Conservation (phyloP, 2,797 vertebrate species). For the Schizopygopsis pylzovi region DNA sequence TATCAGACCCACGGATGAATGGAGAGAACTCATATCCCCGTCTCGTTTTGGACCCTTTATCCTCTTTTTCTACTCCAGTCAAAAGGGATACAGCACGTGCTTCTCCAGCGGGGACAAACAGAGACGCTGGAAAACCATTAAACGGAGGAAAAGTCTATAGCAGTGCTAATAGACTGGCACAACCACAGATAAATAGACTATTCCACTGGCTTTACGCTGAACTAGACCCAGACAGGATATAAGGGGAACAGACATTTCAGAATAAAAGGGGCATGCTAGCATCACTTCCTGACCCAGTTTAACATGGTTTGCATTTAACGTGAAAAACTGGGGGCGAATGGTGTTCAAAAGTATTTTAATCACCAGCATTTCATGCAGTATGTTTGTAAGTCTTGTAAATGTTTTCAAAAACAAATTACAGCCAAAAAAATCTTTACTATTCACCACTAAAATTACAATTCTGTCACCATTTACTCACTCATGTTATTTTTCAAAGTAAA, state of each 20-base stretch:
- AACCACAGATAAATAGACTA: slow-evolving; percentile 16
- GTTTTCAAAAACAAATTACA: no score
- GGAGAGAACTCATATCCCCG: not conserved
- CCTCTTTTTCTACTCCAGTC: not conserved
- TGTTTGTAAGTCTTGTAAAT: not conserved
- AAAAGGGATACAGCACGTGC: slow-evolving; percentile 4
- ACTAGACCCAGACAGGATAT: slow-evolving; percentile 8
- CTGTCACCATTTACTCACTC: not conserved
- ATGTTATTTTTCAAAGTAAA: not conserved
- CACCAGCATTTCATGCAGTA: not conserved
- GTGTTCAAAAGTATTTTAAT: not conserved
- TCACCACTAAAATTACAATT: not conserved
- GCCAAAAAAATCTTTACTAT: no score
- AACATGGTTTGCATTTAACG: not conserved
- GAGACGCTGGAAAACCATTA: slow-evolving; percentile 16
- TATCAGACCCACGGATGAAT: slow-evolving; percentile 20
- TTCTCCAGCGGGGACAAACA: not conserved
- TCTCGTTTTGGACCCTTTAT: slow-evolving; percentile 22
- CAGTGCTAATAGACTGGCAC: slow-evolving; percentile 14
- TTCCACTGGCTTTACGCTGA: not conserved
- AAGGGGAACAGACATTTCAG: slow-evolving; percentile 1
- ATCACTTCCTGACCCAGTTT: slow-evolving; percentile 33
- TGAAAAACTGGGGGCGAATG: not conserved
- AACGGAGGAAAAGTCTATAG: not conserved
- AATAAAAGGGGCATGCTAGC: slow-evolving; percentile 24